phyloP scores from a whole-genome alignment of 2,797 vertebrate species.

The Triplophysa yarkandensis region DNA sequence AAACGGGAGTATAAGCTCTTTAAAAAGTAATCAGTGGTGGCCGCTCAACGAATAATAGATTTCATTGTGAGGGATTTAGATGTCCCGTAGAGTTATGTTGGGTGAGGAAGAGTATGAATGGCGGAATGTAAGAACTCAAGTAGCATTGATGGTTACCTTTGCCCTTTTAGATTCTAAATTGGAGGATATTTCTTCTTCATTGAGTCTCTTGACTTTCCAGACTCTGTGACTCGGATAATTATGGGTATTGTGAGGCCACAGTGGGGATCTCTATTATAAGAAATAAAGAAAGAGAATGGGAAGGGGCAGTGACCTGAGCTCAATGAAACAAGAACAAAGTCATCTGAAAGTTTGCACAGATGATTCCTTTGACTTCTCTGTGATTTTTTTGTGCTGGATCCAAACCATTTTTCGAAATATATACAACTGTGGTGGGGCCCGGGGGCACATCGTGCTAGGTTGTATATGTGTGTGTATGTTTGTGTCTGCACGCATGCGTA shows the following conservation, averaged over 20 bases:
- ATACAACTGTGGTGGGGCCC: too few relatives aligned
- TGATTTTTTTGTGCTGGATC: too few relatives aligned
- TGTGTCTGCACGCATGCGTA: conserved; percentile 31
- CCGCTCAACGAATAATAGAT: background rate
- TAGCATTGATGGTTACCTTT: background rate
- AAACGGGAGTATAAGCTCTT: conserved; percentile 21
- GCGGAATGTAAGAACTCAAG: background rate
- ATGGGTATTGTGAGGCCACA: conserved; percentile 27
- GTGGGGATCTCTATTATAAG: conserved; percentile 32
- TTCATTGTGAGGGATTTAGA: conserved; percentile 37
- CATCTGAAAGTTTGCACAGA: background rate
- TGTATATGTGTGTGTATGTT: conserved; percentile 32
- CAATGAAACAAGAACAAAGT: conserved; percentile 10
- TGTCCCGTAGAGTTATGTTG: conserved; percentile 8
- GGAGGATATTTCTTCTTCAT: conserved; percentile 22
- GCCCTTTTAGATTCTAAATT: conserved; percentile 14
- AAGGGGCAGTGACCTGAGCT: conserved; percentile 11
- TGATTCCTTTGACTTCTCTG: too few relatives aligned
- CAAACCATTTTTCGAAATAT: too few relatives aligned
- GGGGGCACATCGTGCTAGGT: too few relatives aligned
- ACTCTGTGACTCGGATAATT: conserved; percentile 32
- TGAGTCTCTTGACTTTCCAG: conserved; percentile 22
- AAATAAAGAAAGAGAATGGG: conserved; percentile 29
- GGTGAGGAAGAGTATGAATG: background rate
- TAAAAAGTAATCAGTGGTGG: conserved; percentile 42